Base-by-base conservation (phyloP, 2,113 vertebrate genomes). In the Laterallus jamaicensis region DNA sequence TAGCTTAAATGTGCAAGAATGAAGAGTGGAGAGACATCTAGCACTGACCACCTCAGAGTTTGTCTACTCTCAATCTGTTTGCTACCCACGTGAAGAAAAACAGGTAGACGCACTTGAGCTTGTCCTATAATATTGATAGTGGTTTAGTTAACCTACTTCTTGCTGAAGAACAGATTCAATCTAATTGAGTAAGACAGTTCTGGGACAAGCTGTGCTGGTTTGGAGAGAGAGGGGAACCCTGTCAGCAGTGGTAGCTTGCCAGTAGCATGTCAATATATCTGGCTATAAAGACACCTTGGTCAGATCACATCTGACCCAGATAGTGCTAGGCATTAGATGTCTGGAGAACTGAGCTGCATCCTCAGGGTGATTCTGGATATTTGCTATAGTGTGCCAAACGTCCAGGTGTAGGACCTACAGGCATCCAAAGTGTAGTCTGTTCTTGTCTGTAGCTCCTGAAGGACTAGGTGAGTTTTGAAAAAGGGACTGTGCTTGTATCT, bases 131-230 rank as follows among this genome's bases (percentile, higher is more conserved):
- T 83, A 81, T 52, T 86, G 82, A 49, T 68, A 92, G 39, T 90
- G 64, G 32, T 75, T 92, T 94, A 64, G 71, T 80, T 96, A 96
- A 81, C 87, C 94, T 91, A 82, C 64, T 93, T 91, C 25, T 79
- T 90, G 37, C 42, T 71, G 56, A 83, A 32, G 81, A 95, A 75
- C 60, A 56, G 25, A 68, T 70, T 74, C 29, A 35, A 1, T 78
- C 18, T 93, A 93, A 96, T 93, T 93, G 60, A 26, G 56, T 60
- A 74, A 90, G 93, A 90, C 86, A 93, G 85, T 93, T 96, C 85
- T 90, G 92, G 79, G 90, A 90, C 71, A 92, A 64, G 47, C 68
- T 92, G 80, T 86, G 40, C 83, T 77, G 52, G 29, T 88, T n/a
- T 93, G 26, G 52, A 49, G 78, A 85, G 37, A 25, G n/a, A 3